Evolutionary conservation across 2,888 invertebrate species (phyloP), one percentile per base, ranked within the genome.

Genomic region (Gymnosoma rotundatum): DNA sequence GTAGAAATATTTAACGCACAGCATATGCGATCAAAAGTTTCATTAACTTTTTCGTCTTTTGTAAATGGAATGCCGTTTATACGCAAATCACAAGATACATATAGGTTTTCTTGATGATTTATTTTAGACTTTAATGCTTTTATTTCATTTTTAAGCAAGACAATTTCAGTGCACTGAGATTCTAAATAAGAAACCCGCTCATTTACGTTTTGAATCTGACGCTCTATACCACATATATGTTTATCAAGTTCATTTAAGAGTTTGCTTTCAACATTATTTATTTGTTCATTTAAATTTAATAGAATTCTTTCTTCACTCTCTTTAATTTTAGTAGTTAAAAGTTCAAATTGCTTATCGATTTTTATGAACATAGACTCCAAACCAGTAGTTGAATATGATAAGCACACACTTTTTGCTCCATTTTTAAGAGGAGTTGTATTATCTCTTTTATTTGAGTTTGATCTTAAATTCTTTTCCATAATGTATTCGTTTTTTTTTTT

Each of bases 281-380:
- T 58, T 32, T 21, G 7, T 32, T 60, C 60, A 60, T 60, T 36
- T 36, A 60, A n/a, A 8, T 60, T 25, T 36, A 36, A 8, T 7
- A 60, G 60, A 32, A 60, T 61, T 61, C 61, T 1, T 10, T 58
- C 32, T 58, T 58, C 58, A 58, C 58, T 58, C 58, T 58, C 58
- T 7, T 32, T 58, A n/a, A 32, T 58, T n/a, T 58, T 6, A 14
- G 32, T 21, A 12, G n/a, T 36, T 16, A 58, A 16, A 32, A 61
- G n/a, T 61, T 61, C 61, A 61, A 61, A 61, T 10, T 61, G 61
- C 42, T 61, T 61, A 9, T 61, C 61, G 18, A 61, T 18, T 61
- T 42, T 61, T 36, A 36, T 42, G 18, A 20, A 36, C 61, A 61
- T 61, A 7, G 58, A 12, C 58, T 58, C 16, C 3, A 58, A 2